Evolutionary conservation across 2,113 vertebrate species (phyloP), one percentile per base, ranked within the genome.

Genomic region (Apeltes quadracus): DNA sequence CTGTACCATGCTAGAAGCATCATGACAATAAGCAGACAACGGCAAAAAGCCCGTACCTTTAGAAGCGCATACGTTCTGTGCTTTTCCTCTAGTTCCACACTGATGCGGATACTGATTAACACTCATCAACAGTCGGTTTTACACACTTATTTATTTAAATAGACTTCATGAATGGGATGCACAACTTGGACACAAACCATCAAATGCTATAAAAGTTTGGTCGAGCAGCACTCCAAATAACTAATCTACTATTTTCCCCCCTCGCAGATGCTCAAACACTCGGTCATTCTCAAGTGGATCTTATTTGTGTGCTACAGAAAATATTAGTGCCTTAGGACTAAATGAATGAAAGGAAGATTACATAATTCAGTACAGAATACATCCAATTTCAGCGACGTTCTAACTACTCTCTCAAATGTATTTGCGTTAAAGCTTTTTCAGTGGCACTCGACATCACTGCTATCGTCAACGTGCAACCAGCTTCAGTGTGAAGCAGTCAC

Each of bases 121-220:
- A 65, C 36, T 51, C 38, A 48, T 12, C 6, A 14, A 51, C 2
- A 54, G 7, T 51, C 48, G 22, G 43, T 82, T 85, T 81, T 56
- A 81, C 83, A 90, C 76, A 74, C 81, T 78, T 78, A 22, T 91
- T 91, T 92, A 91, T 90, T 91, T 85, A 91, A 92, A 92, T 89
- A 88, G 75, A 78, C 79, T 87, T 69, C 75, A 86, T 83, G 61
- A 76, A 83, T 82, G 76, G 74, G 90, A 91, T 87, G 84, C 82
- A 88, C 84, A 90, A 54, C 80, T 84, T 72, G 83, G 64, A 85
- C 76, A 84, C 61, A 76, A 87, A 78, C 72, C 46, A 72, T 57
- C 56, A 58, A 68, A 79, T 84, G 57, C 61, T 90, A 88, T 65
- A 84, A 91, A 91, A 79, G 74, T 87, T 89, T 78, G 83, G 85